These are phyloP conservation scores for Hemicrepidius hirtus DNA, from an alignment of 2,888 invertebrate species.

Conservation along the genomic window DNA sequence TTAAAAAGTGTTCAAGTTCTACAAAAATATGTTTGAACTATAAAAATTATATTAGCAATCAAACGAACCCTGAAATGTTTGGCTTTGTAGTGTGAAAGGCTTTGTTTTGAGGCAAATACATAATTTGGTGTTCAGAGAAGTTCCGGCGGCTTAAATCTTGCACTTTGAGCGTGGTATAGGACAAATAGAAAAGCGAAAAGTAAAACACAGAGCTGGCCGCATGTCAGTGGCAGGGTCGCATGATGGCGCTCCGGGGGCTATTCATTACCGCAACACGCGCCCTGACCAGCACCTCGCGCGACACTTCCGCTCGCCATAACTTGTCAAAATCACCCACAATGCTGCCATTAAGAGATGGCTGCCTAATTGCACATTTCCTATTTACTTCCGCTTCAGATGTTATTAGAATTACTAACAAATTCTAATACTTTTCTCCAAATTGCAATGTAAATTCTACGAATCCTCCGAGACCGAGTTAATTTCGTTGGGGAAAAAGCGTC, in stretches of 20 bases:
- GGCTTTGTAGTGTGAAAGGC: too few species aligned
- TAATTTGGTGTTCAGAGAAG: conserved; percentile 6
- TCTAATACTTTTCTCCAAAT: neutral
- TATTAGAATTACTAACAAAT: conserved; percentile 17
- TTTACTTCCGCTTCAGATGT: conserved; percentile 9
- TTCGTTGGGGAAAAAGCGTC: too few species aligned
- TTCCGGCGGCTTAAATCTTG: conserved; percentile 23
- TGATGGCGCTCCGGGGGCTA: conserved; percentile 54
- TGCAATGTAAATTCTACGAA: neutral
- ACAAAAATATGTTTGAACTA: too few species aligned
- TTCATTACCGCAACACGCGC: conserved; percentile 58
- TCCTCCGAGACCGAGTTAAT: neutral
- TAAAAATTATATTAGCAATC: too few species aligned
- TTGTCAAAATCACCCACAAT: conserved; percentile 52
- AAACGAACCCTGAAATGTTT: too few species aligned
- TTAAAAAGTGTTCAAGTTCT: too few species aligned
- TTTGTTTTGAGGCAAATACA: conserved; percentile 9
- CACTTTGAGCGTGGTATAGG: conserved; percentile 20
- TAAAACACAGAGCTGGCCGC: conserved; percentile 48
- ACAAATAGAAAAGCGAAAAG: conserved; percentile 44
- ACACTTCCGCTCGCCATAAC: conserved; percentile 53
- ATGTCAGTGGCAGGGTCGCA: conserved; percentile 54
- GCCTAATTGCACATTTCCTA: conserved; percentile 36
- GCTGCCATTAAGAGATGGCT: conserved; percentile 40
- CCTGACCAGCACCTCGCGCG: conserved; percentile 53